Conservation (phyloP, 2,888 invertebrate species). For the Chrysodeixis includens region DNA sequence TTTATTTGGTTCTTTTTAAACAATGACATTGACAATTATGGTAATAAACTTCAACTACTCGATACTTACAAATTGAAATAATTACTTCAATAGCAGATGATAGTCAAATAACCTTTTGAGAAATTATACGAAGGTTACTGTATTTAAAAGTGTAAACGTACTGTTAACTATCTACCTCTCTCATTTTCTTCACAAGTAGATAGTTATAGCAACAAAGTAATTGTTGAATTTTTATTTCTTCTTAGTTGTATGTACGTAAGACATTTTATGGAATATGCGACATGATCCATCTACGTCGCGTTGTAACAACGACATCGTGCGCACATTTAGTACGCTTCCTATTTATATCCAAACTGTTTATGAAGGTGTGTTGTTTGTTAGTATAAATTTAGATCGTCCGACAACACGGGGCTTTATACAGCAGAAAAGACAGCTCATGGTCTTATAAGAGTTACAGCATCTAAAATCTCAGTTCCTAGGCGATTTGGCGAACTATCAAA, state of each 20-base stretch:
- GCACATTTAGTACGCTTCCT: slow-evolving; percentile 14
- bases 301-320: slow-evolving; percentile 16
- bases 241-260: not conserved
- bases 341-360: slow-evolving; percentile 39
- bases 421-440: slow-evolving; percentile 24
- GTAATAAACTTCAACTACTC: not conserved
- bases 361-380: slow-evolving; percentile 11
- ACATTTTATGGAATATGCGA: not conserved
- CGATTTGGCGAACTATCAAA: slow-evolving; percentile 38
- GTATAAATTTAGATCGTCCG: slow-evolving; percentile 25
- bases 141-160: slow-evolving; percentile 1
- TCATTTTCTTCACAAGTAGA: not conserved
- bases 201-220: not conserved
- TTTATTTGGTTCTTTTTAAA: not conserved
- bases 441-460: slow-evolving; percentile 9
- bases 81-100: not conserved
- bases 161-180: too few species aligned
- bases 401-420: slow-evolving; percentile 19
- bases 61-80: not conserved
- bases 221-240: not conserved
- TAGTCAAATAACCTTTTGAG: not conserved
- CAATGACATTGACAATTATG: not conserved
- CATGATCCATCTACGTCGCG: not conserved
- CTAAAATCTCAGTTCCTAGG: slow-evolving; percentile 21
- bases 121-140: not conserved